Evolutionary conservation across 1,140 invertebrate genomes (phyloP).

Genomic region (Samia ricini): DNA sequence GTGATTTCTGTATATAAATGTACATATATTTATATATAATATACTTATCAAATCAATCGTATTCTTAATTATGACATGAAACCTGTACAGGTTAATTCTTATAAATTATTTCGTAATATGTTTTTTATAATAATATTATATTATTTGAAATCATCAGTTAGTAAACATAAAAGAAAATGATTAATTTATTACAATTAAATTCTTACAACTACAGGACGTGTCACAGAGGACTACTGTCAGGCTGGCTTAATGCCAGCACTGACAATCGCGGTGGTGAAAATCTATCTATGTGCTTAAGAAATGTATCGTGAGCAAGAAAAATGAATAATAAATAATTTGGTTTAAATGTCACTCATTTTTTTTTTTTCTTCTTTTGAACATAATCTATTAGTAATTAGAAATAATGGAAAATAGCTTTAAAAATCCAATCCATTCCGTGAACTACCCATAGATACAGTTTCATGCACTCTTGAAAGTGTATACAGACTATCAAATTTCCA

Average conservation of each 20-base stretch:
- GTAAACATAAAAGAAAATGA: constrained; percentile 11
- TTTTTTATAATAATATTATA: neutral
- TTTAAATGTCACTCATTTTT: neutral
- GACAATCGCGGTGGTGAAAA: constrained; percentile 38
- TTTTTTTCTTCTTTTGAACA: too few relatives aligned
- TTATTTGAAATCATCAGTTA: neutral
- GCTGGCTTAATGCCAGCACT: constrained; percentile 27
- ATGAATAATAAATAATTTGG: neutral
- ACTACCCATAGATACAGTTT: too few relatives aligned
- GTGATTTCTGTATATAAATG: too few relatives aligned
- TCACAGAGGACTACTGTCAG: constrained; percentile 27
- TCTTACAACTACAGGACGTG: constrained; percentile 25
- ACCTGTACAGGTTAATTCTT: too few relatives aligned
- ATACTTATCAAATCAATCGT: too few relatives aligned
- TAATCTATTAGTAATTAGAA: too few relatives aligned
- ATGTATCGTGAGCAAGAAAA: constrained; percentile 25
- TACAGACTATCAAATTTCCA: too few relatives aligned
- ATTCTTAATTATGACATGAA: too few relatives aligned
- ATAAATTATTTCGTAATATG: neutral
- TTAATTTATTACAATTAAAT: constrained; percentile 25
- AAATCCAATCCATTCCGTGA: too few relatives aligned
- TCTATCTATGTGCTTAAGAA: constrained; percentile 30
- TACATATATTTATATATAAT: too few relatives aligned
- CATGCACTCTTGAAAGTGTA: too few relatives aligned
- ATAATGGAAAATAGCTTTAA: too few relatives aligned